Evolutionary conservation across 2,113 vertebrate genomes (phyloP), one percentile per base, ranked within the genome.

Genomic region (Aptenodytes patagonicus): DNA sequence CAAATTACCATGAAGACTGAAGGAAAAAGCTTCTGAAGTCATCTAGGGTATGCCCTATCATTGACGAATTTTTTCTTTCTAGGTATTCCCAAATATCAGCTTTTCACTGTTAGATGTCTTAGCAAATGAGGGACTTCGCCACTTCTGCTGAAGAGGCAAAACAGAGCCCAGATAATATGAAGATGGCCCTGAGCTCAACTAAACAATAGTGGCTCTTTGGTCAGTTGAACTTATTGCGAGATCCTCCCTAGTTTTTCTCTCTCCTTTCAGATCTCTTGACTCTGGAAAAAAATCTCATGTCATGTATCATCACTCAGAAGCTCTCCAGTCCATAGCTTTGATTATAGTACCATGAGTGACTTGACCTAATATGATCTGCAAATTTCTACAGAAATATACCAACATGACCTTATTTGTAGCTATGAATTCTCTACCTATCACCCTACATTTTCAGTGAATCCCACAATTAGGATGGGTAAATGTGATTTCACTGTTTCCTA

Each of bases 301-400:
- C 36, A 49, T 62, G 68, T 77, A 44, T 90, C 62, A 85, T 93
- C 71, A 51, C 36, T 76, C 46, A 55, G 62, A 83, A 92, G 22
- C 88, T 92, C 90, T 90, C 57, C 46, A 89, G 52, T 79, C 75
- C 0, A 0, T 64, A 62, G 64, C 49, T 94, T 87, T 86, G 60
- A 83, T 83, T 78, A 44, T 20, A 82, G 83, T 60, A 58, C 46
- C 32, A 16, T 32, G 31, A 86, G 47, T 73, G 71, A 83, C 85
- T 91, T 90, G 87, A 86, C 58, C 75, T 92, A 92, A 73, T 88
- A 77, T 21, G 46, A 90, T 93, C 82, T 95, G 79, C 82, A 96
- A 94, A 91, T 88, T 96, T 93, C 55, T 88, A 15, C 68, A 85
- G 70, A 80, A 86, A 77, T 68, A 70, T 88, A 83, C 29, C 38